Conservation (phyloP, 2,797 vertebrate species). For the Masticophis lateralis region DNA sequence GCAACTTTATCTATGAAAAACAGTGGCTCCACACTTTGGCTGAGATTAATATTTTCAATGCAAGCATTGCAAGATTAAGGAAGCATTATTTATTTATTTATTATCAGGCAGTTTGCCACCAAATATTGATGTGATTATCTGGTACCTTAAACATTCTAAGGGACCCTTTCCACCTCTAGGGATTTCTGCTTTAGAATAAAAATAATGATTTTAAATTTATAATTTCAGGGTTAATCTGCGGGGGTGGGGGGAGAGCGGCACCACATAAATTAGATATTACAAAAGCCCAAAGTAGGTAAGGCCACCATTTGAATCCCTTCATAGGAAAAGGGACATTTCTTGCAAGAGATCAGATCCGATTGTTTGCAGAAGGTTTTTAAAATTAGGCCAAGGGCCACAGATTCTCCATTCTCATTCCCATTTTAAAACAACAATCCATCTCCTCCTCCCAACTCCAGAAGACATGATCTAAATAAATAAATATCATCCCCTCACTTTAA, state of each 20-base stretch:
- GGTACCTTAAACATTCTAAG: not conserved
- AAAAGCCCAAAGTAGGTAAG: not conserved
- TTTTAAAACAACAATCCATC: not conserved
- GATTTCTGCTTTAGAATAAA: not conserved
- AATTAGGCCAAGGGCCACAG: not conserved
- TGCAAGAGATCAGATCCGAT: not conserved
- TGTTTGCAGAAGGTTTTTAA: not conserved
- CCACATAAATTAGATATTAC: not conserved
- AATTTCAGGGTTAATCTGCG: not conserved
- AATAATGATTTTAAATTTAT: not conserved
- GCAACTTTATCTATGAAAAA: not conserved
- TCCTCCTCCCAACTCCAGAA: not conserved
- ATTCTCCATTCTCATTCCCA: not conserved
- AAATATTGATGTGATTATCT: not conserved
- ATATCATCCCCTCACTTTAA: not conserved
- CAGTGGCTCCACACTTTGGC: not conserved
- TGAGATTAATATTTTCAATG: not conserved
- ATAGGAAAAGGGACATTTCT: not conserved
- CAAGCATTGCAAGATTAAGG: not conserved
- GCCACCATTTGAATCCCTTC: not conserved
- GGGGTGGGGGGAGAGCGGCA: not conserved
- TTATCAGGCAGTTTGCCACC: not conserved
- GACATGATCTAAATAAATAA: not conserved
- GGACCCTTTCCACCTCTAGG: not conserved
- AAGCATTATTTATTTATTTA: not conserved